Base-by-base conservation (phyloP, 2,797 vertebrate species). In the Oceanodroma leucorhoa region DNA sequence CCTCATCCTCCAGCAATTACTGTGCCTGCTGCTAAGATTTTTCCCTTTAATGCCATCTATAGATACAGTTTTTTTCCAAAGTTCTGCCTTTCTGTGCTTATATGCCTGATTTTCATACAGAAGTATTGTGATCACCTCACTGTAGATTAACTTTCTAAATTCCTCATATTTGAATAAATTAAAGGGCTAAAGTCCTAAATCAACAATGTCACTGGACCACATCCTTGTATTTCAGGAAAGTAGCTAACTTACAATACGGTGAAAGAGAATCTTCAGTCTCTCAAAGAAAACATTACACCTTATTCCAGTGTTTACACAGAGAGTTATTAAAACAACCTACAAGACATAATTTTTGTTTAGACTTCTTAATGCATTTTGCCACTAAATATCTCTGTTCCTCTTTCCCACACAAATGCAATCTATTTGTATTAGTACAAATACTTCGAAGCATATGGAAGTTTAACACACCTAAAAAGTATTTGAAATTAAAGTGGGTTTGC, bases 1-100 rank as follows among this genome's bases (percentile, higher is more conserved):
- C 76, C 88, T 79, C 73, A 86, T 93, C n/a, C 45, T 90, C 67
- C 57, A 84, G 76, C 85, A 91, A 94, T 83, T 90, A 65, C 20
- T 51, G 17, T 45, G 32, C 34, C 24, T 54, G n/a, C 24, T 65
- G 41, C 6, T 87, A 78, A 14, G 36, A 5, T 34, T 83, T 84
- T 91, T 46, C 21, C 23, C 18, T 65, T 86, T 86, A 83, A 81
- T 45, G 15, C 2, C 2, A 46, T 38, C 19, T 38, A 19, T 7
- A 60, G 38, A 53, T 61, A 41, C 13, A 41, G 6, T 2, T 38
- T 69, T 57, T n/a, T 54, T 46, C 5, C 7, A 26, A 11, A 24
- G 9, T 83, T 83, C 22, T 83, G 9, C 2, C 9, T 83, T 78
- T 78, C 30, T 81, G 2, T 53, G 7, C 5, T 85, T 71, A 57